These are phyloP conservation scores for Podarcis raffonei DNA, from an alignment of 2,113 vertebrate genomes.

Conservation along the genomic window DNA sequence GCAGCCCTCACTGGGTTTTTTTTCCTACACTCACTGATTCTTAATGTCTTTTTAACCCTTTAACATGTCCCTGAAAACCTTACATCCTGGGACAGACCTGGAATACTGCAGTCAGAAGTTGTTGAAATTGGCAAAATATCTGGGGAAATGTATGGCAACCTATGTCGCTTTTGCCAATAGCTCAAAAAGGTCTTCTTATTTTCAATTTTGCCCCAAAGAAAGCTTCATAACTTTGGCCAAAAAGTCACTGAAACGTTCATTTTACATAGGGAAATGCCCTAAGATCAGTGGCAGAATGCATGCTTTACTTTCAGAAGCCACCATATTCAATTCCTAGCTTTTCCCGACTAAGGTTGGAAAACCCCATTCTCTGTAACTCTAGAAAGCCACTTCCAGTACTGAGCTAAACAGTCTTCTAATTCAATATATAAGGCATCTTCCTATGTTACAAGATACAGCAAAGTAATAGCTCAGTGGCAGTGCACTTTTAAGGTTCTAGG, in stretches of 20 bases:
- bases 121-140: too few relatives aligned
- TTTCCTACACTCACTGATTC: background rate
- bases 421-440: background rate
- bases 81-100: background rate
- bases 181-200: too few relatives aligned
- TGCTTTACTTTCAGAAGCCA: background rate
- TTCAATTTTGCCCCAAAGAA: too few relatives aligned
- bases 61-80: background rate
- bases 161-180: too few relatives aligned
- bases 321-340: background rate
- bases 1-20: background rate
- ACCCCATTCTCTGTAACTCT: background rate
- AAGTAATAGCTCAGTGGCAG: background rate
- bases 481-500: too few relatives aligned
- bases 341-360: background rate
- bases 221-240: too few relatives aligned
- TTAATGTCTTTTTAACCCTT: background rate
- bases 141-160: too few relatives aligned
- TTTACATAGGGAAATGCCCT: too few relatives aligned
- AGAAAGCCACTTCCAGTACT: background rate
- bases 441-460: background rate
- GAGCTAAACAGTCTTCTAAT: background rate
- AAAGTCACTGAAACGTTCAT: too few relatives aligned
- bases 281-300: accelerated
- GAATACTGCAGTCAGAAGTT: too few relatives aligned